Conservation (phyloP, 2,888 invertebrate genomes). For the Tolmerus cingulatus region DNA sequence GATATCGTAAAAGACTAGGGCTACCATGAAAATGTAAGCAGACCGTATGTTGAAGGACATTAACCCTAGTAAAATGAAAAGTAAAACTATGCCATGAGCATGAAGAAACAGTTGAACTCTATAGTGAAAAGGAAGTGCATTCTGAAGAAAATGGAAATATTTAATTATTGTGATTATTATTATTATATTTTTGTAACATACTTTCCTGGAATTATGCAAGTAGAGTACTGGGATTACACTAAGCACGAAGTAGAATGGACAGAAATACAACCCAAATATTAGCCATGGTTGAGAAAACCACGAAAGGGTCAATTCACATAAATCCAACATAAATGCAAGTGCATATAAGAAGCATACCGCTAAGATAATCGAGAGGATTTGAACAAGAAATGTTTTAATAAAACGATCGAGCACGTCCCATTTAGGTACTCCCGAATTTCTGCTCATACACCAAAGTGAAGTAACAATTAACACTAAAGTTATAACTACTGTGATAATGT, state of each 20-base stretch:
- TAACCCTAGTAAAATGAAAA: constrained; percentile 55
- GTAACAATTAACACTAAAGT: constrained; percentile 58
- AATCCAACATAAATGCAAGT: constrained; percentile 61
- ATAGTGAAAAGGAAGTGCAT: constrained; percentile 56
- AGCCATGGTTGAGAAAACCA: constrained; percentile 70
- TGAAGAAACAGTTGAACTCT: constrained; percentile 59
- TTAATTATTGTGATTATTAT: not conserved
- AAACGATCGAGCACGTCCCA: constrained; percentile 54
- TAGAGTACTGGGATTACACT: constrained; percentile 59
- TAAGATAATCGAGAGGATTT: constrained; percentile 55
- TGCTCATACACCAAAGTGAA: constrained; percentile 56
- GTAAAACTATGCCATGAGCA: constrained; percentile 58
- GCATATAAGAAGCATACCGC: constrained; percentile 56
- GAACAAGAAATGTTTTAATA: constrained; percentile 54
- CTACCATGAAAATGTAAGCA: constrained; percentile 58
- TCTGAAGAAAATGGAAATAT: constrained; percentile 51
- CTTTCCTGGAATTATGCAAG: constrained; percentile 56
- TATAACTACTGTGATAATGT: constrained; percentile 60
- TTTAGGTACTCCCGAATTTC: constrained; percentile 53
- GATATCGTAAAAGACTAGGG: constrained; percentile 58
- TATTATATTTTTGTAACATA: constrained; percentile 50
- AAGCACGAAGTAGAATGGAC: constrained; percentile 60
- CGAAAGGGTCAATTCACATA: constrained; percentile 64
- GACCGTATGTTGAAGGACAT: constrained; percentile 59
- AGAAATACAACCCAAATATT: constrained; percentile 64